A percentile compares a stretch with the other conserved stretches of the same genome.
Conservation (phyloP, 2,888 invertebrate genomes). For the Flabesymbios commensalis region DNA sequence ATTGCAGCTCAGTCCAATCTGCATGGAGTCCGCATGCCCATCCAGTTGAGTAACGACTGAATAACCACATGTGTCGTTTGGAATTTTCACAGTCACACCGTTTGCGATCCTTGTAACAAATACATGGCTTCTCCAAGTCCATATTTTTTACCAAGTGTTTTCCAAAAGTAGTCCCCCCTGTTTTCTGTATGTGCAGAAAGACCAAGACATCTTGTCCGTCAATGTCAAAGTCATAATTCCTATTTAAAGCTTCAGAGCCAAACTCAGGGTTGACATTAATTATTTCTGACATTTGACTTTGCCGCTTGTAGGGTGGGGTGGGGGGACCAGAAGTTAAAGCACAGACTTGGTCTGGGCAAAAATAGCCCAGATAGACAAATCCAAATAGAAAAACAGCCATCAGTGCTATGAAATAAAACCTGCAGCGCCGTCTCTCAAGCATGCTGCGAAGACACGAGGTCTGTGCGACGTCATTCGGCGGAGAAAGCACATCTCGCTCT, state of each 20-base stretch:
- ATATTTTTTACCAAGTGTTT: constrained; percentile 94
- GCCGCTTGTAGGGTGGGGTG: not conserved
- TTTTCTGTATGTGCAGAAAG: constrained; percentile 98
- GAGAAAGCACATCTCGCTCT: too few relatives aligned
- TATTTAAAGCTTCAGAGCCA: constrained; percentile 7
- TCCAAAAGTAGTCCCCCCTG: constrained; percentile 96
- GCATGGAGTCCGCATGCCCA: constrained; percentile 89
- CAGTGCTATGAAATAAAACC: constrained; percentile 2
- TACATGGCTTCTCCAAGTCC: constrained; percentile 88
- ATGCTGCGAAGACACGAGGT: too few relatives aligned
- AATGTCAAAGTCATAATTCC: constrained; percentile 18
- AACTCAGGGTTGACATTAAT: not conserved
- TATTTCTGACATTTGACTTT: too few relatives aligned
- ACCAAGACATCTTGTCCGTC: constrained; percentile 86
- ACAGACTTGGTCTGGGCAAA: constrained; percentile 3
- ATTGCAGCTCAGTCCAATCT: constrained; percentile 90
- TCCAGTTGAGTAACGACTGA: constrained; percentile 69
- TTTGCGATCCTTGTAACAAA: constrained; percentile 86
- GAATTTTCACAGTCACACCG: constrained; percentile 65
- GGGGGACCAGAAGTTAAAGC: not conserved
- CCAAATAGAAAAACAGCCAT: not conserved
- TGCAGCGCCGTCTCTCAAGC: constrained; percentile 12
- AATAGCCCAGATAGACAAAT: constrained; percentile 10
- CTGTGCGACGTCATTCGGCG: too few relatives aligned
- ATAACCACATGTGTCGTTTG: constrained; percentile 73